Base-by-base conservation (phyloP, 2,888 invertebrate species). In the Norana najaformis region DNA sequence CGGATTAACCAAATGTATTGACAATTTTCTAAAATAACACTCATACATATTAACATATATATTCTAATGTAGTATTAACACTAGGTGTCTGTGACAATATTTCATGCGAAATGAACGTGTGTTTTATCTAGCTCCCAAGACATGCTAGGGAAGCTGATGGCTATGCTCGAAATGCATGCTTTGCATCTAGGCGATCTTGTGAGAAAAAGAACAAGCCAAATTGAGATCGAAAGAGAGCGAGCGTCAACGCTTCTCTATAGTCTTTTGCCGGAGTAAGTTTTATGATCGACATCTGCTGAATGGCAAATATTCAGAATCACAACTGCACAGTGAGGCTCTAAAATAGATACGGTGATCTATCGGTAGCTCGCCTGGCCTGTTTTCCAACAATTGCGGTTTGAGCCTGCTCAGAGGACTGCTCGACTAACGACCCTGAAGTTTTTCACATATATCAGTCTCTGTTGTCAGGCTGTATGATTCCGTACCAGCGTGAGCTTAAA, bases 171-270 rank as follows among this genome's bases (percentile, higher is more conserved):
- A 41, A 47, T 89, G 36, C 88, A 85, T 35, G 35, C 85, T 85
- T 36, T 35, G 35, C 85, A 85, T 16, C 85, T 85, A 20, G 85
- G 35, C 2, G 85, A 85, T 6, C 85, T 85, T 8, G 85, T 85
- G 18, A 85, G 34, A 20, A 35, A 36, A 37, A 35, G 85, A 36
- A 89, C 89, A 14, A 69, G 39, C 20, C 85, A 89, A n/a, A 36
- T 88, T 34, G 39, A 90, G n/a, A 36, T 35, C 30, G 90, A 89
- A 18, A 89, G 90, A 35, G 89, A 89, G 37, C 83, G 89, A 83
- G 85, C 90, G 8, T 38, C 47, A 30, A 39, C 69, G 20, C 69
- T 90, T 30, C 89, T 90, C 18, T 83, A 83, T 41, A 85, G 89
- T 41, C 82, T 90, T 36, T 88, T 90, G 5, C 90, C 90, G n/a